Conservation (phyloP, 1,140 invertebrate genomes). For the Helicoverpa armigera region DNA sequence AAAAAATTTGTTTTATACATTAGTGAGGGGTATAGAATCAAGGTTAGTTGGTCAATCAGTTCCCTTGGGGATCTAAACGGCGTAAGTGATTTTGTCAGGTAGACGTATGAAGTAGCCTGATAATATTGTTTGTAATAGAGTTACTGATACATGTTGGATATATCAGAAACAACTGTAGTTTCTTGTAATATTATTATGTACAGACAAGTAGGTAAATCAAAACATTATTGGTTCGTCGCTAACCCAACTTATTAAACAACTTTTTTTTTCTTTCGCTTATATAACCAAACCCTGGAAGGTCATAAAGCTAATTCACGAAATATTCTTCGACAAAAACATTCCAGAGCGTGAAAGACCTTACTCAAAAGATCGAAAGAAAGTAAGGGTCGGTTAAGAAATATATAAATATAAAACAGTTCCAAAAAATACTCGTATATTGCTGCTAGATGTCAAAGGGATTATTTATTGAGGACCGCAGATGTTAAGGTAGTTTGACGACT, state of each 20-base stretch:
- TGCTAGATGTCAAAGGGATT: slow-evolving; percentile 27
- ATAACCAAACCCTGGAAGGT: not conserved
- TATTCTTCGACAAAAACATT: slow-evolving; percentile 23
- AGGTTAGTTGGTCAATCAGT: not conserved
- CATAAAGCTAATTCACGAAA: slow-evolving; percentile 9
- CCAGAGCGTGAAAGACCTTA: slow-evolving; percentile 5
- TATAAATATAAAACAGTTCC: slow-evolving; percentile 25
- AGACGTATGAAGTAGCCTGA: not conserved
- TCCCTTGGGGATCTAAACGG: not conserved
- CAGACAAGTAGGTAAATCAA: too few relatives aligned
- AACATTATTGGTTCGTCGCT: too few relatives aligned
- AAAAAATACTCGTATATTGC: slow-evolving; percentile 25
- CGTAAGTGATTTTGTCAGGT: slow-evolving; percentile 1
- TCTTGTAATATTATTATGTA: too few relatives aligned
- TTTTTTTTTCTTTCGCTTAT: not conserved
- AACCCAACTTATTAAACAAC: not conserved
- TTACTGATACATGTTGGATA: too few relatives aligned
- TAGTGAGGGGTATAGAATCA: not conserved
- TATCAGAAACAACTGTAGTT: too few relatives aligned
- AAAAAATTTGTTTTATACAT: not conserved
- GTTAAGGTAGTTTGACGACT: slow-evolving; percentile 26
- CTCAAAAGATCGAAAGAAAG: slow-evolving; percentile 27
- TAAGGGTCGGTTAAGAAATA: slow-evolving; percentile 20
- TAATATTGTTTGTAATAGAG: not conserved
- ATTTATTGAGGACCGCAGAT: slow-evolving; percentile 33